Base-by-base conservation (phyloP, 2,888 invertebrate species). In the Zygogramma bicolorata region DNA sequence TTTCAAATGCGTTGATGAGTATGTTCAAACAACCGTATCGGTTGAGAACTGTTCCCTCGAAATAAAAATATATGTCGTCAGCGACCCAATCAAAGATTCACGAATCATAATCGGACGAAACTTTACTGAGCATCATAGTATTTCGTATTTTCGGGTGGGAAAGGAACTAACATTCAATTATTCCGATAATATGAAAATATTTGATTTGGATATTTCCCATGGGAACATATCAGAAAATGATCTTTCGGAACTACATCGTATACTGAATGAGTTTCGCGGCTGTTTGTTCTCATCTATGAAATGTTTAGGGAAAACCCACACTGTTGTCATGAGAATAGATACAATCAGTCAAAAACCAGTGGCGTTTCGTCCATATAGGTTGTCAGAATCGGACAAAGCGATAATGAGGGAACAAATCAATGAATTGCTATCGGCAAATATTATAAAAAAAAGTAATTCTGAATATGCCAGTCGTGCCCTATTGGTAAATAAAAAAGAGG, bases 401-500 rank as follows among this genome's bases (percentile, higher is more conserved):
- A 70, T 58, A 57, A 57, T 57, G 57, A 57, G 57, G 25, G 5
- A 57, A 25, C 57, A 63, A 68, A 46, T 68, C 40, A 27, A 68
- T 25, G 65, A 65, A 65, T 65, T 65, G 49, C 53, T 58, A 15
- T 42, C 46, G 31, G 65, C 65, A 53, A 25, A 63, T 42, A 61
- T 68, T 31, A 69, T 69, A 40, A 15, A 62, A 34, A 49, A 69
- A 69, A 65, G 69, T 53, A 46, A 62, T 6, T 69, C 69, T 15
- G 62, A 61, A 29, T 69, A 69, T 65, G 69, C 63, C 25, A 69
- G 69, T 27, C 68, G 62, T 22, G 62, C 61, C 25, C 8, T 68
- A 20, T 65, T 68, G 40, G 62, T 68, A 20, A 68, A 68, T 65
- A 68, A 68, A 65, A 65, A 68, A 65, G 62, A 68, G 22, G 18